Evolutionary conservation across 2,113 vertebrate genomes (phyloP).

Genomic region (Aplodontia rufa): DNA sequence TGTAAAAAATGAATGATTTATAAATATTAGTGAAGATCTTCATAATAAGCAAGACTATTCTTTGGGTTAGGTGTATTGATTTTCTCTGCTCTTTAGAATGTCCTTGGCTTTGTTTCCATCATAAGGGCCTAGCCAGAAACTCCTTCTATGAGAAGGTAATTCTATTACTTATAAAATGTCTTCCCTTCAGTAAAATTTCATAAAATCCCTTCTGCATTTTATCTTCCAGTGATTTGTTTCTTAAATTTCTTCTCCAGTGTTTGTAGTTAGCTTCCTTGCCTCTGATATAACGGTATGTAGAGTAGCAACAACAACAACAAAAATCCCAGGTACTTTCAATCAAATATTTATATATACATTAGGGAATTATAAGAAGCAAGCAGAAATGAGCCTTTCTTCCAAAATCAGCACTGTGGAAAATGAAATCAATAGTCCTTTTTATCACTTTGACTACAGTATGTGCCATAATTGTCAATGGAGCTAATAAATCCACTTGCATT

Average conservation of each 20-base stretch:
- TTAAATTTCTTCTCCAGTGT: neutral
- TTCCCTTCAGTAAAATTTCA: neutral
- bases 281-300: neutral
- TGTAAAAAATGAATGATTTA: neutral
- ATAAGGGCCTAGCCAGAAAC: neutral
- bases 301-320: neutral
- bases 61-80: neutral
- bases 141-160: neutral
- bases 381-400: neutral
- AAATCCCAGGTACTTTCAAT: neutral
- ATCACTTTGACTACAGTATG: neutral
- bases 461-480: neutral
- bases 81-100: neutral
- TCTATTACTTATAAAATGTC: neutral
- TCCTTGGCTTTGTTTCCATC: conserved; percentile 33
- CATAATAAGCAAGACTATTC: neutral
- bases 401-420: neutral
- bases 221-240: neutral
- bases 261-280: neutral
- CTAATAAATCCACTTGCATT: neutral
- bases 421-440: neutral
- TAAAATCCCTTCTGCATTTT: neutral
- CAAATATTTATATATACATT: conserved; percentile 17
- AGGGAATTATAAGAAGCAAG: neutral
- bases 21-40: conserved; percentile 11